Percentiles rank a stretch among this genome's conserved stretches.
Evolutionary conservation across 2,113 vertebrate species (phyloP).

Genomic region (Stictonetta naevosa): DNA sequence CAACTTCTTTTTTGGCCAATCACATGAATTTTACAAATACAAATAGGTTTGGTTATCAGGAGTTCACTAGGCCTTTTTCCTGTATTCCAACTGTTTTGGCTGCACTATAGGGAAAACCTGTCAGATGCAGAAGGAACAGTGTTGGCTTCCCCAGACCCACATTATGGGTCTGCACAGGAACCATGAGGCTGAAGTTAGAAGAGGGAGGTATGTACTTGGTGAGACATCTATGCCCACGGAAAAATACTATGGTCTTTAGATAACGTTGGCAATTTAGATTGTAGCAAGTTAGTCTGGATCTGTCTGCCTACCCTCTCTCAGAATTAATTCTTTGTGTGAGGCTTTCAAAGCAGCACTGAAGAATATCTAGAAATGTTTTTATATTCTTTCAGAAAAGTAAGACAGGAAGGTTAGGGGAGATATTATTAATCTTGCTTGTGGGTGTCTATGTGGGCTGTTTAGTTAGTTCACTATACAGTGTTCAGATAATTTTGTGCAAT

Average conservation of each 20-base stretch:
- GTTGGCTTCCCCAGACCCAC: background rate
- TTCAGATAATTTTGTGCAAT: background rate
- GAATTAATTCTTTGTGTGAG: background rate
- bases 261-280: background rate
- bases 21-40: background rate
- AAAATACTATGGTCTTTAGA: background rate
- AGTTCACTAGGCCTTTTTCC: background rate
- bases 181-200: background rate
- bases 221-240: background rate
- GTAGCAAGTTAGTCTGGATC: background rate
- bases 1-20: background rate
- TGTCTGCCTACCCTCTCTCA: background rate
- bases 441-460: slow-evolving; percentile 7
- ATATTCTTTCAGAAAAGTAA: background rate
- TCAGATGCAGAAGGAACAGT: background rate
- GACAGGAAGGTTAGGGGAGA: background rate
- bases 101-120: background rate
- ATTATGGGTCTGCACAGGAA: background rate
- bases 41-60: background rate
- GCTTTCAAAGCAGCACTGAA: background rate
- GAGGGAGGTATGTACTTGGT: background rate
- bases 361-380: background rate
- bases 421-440: slow-evolving; percentile 12
- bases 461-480: background rate
- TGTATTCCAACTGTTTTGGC: background rate